These are phyloP conservation scores for Tenthredo distinguenda DNA, from an alignment of 2,888 invertebrate genomes.

Conservation along the genomic window DNA sequence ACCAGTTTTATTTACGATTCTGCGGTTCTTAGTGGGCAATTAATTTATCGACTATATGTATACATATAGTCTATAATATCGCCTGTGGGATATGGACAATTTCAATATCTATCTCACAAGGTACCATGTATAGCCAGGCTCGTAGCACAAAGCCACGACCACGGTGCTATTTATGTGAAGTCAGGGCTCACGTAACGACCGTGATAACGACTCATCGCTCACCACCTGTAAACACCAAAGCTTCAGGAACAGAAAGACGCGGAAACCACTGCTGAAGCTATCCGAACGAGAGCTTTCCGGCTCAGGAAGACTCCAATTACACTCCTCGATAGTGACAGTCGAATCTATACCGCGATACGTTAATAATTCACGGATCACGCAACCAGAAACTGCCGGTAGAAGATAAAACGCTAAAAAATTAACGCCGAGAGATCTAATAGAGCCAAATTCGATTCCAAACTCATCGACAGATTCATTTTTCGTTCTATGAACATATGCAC, in stretches of 20 bases:
- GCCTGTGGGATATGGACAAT: not conserved
- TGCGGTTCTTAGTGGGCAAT: not conserved
- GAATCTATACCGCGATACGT: not conserved
- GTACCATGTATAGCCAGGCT: slow-evolving; percentile 1
- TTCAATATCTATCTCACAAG: not conserved
- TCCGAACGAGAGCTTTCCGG: not conserved
- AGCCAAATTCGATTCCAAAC: not conserved
- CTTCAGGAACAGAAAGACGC: not conserved
- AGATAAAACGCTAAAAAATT: not conserved
- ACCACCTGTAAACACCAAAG: slow-evolving; percentile 42
- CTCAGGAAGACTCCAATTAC: not conserved
- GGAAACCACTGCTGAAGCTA: not conserved
- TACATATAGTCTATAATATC: not conserved
- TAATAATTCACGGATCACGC: not conserved
- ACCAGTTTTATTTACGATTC: not conserved
- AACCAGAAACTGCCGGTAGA: not conserved
- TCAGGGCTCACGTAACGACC: slow-evolving; percentile 20
- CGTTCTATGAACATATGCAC: too few relatives aligned
- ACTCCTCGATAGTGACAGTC: not conserved
- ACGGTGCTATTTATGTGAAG: slow-evolving; percentile 39
- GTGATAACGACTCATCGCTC: slow-evolving; percentile 51
- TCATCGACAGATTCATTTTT: not conserved
- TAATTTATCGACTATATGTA: not conserved
- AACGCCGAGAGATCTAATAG: not conserved
- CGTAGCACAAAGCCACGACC: not conserved